phyloP scores from a whole-genome alignment of 2,888 invertebrate species.

The Drosophila longiperda region DNA sequence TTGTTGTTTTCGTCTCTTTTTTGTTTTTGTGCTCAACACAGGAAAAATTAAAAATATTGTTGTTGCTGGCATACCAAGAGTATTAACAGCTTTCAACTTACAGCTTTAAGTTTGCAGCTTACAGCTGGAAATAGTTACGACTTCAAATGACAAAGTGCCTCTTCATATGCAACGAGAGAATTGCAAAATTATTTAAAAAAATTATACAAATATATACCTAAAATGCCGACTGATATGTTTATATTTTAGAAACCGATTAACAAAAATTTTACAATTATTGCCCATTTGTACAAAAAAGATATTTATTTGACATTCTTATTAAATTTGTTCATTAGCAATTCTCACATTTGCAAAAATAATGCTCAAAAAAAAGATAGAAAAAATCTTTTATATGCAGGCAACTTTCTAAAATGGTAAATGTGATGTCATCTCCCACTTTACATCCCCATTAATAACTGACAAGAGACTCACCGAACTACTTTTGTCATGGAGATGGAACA shows the following conservation, averaged over 20 bases:
- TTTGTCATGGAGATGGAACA: neutral
- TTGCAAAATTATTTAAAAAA: neutral
- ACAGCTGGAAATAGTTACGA: conserved; percentile 10
- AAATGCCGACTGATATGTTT: neutral
- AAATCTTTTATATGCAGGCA: neutral
- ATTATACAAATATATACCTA: neutral
- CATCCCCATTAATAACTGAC: neutral
- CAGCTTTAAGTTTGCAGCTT: neutral
- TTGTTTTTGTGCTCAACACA: conserved; percentile 50
- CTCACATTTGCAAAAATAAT: neutral
- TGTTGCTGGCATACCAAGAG: conserved; percentile 19
- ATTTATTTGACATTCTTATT: neutral
- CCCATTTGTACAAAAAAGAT: neutral
- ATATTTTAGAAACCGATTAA: neutral
- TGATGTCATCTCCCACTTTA: neutral
- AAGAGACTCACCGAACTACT: neutral
- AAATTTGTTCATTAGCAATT: neutral
- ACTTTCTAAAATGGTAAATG: neutral
- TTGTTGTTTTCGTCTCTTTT: conserved; percentile 1
- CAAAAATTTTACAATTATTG: neutral
- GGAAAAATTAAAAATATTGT: conserved; percentile 60
- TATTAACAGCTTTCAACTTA: conserved; percentile 5
- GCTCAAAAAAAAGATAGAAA: neutral
- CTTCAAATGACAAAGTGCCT: neutral
- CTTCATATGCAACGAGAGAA: neutral